phyloP scores from a whole-genome alignment of 2,888 invertebrate genomes.

The Sthenelais limicola region DNA sequence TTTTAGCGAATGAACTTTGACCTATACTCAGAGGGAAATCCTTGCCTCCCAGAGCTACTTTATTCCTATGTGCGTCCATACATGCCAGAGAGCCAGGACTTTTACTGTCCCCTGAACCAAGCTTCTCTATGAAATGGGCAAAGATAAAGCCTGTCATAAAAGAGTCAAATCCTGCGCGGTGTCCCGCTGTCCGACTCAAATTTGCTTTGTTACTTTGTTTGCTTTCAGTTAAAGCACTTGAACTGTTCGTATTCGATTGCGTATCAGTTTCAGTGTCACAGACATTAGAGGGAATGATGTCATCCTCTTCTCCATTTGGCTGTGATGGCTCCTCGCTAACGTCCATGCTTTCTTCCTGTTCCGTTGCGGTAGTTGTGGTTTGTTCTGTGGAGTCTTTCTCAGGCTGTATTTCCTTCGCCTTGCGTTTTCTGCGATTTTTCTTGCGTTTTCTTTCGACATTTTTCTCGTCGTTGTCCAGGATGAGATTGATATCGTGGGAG shows the following conservation, averaged over 20 bases:
- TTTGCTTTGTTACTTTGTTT: not conserved
- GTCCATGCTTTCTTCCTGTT: not conserved
- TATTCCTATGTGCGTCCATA: constrained; percentile 64
- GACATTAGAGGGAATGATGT: not conserved
- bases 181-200: constrained; percentile 57
- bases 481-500: constrained; percentile 71
- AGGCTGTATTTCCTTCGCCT: constrained; percentile 44
- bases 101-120: constrained; percentile 46
- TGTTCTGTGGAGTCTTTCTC: constrained; percentile 7
- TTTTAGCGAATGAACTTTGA: constrained; percentile 68
- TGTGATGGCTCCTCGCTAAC: no score
- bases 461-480: constrained; percentile 65
- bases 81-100: constrained; percentile 46
- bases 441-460: constrained; percentile 53
- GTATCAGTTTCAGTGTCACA: not conserved
- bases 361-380: not conserved
- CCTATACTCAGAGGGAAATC: constrained; percentile 69
- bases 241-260: not conserved
- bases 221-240: not conserved
- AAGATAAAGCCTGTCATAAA: constrained; percentile 73
- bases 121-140: constrained; percentile 60
- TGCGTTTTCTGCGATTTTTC: constrained; percentile 52
- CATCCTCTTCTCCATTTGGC: not conserved
- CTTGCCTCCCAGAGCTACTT: constrained; percentile 71
- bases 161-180: constrained; percentile 73